Evolutionary conservation across 2,113 vertebrate species (phyloP).

Genomic region (Pungitius pungitius): DNA sequence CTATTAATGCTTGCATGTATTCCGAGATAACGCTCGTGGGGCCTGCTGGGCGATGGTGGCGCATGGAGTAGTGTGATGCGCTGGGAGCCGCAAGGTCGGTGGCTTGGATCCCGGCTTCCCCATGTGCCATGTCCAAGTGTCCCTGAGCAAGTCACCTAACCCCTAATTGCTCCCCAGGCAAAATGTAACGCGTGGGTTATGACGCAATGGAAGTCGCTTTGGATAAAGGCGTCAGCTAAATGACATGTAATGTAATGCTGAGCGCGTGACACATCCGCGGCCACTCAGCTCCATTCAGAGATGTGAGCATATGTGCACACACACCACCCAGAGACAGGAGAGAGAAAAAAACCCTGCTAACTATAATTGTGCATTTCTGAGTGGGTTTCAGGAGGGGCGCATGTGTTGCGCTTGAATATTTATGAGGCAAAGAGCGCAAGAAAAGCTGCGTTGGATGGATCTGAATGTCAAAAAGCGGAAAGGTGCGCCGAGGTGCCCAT

Average conservation of each 20-base stretch:
- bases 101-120: no score
- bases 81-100: no score
- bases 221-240: no score
- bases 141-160: no score
- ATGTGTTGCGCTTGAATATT: slow-evolving; percentile 78
- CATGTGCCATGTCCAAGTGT: no score
- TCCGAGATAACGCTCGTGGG: slow-evolving; percentile 62
- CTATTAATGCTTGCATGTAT: slow-evolving; percentile 70
- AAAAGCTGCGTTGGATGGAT: slow-evolving; percentile 52
- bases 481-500: slow-evolving; percentile 76
- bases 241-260: no score
- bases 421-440: slow-evolving; percentile 63
- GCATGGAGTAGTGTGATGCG: no score
- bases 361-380: slow-evolving; percentile 61
- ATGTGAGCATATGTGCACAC: slow-evolving; percentile 49
- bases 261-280: slow-evolving; percentile 48
- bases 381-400: slow-evolving; percentile 36
- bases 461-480: slow-evolving; percentile 71
- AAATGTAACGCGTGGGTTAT: no score
- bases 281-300: slow-evolving; percentile 54
- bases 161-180: no score
- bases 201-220: no score
- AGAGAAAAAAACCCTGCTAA: slow-evolving; percentile 17
- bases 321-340: slow-evolving; percentile 29
- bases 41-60: slow-evolving; percentile 57